These are phyloP conservation scores for Melipona quadrifasciata DNA, from an alignment of 1,140 invertebrate species.

Conservation along the genomic window DNA sequence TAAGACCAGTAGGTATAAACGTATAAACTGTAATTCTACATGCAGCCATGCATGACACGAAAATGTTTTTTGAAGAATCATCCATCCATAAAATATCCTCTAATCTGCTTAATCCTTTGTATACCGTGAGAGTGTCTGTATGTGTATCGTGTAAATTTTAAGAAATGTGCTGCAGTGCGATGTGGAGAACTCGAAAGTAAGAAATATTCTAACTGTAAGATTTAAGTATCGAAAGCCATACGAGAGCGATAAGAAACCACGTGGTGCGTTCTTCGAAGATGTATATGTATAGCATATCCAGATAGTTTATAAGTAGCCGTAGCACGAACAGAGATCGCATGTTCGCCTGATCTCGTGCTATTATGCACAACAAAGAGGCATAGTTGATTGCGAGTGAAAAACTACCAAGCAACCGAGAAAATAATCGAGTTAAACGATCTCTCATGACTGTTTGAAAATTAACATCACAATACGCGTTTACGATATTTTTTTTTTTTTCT, in stretches of 20 bases:
- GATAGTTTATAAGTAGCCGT: background rate
- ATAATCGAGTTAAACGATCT: background rate
- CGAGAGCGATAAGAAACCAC: constrained; percentile 49
- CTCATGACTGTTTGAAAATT: background rate
- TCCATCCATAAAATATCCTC: constrained; percentile 34
- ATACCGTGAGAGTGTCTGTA: constrained; percentile 3
- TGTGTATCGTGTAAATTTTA: background rate
- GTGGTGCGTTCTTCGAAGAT: constrained; percentile 32
- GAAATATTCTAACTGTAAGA: constrained; percentile 23
- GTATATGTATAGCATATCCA: background rate
- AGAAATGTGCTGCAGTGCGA: background rate
- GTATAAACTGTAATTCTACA: constrained; percentile 69
- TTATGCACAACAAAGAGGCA: constrained; percentile 32
- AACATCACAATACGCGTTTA: background rate
- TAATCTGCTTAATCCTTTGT: constrained; percentile 26
- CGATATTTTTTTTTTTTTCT: background rate
- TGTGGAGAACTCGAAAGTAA: constrained; percentile 12
- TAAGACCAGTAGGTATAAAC: constrained; percentile 62
- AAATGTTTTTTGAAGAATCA: constrained; percentile 47
- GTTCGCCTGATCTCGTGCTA: background rate
- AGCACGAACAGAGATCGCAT: background rate
- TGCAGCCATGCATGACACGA: constrained; percentile 77
- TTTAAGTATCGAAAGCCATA: constrained; percentile 64
- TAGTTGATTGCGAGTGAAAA: background rate
- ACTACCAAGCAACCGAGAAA: background rate